Evolutionary conservation across 1,140 invertebrate species (phyloP), one percentile per base, ranked within the genome.

Genomic region (Megalonaias nervosa): DNA sequence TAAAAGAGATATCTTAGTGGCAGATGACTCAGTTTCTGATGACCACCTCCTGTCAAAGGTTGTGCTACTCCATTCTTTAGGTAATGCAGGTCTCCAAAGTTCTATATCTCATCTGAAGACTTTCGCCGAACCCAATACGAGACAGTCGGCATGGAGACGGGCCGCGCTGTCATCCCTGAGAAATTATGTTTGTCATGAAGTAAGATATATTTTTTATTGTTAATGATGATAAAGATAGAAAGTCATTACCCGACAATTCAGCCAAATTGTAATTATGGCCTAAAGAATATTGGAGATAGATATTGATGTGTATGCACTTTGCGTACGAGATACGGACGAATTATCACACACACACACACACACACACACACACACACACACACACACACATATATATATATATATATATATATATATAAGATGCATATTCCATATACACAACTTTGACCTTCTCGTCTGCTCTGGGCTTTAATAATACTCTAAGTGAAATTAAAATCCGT

Each of bases 101-200:
- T 75, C 74, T 48, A 13, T 75, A 61, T 19, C 57, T 2, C 74
- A 75, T 38, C 68, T 75, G 21, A 59, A 48, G 56, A 69, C 74
- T 19, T 75, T 69, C 56, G 64, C 69, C 66, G 74, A 75, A 55
- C 74, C 74, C 12, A 75, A 75, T 69, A 59, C 55, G n/a, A 67
- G 74, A 15, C 66, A 69, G 1, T 69, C 74, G 19, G 74, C 74
- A 3, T 75, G 74, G 74, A 21, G 74, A 15, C 14, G 74, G 55
- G 74, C 74, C 0, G 74, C 74, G 14, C 60, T 75, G 38, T 58
- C 68, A 5, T 61, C 66, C 19, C 38, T 75, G 4, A 68, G 74
- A 62, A 66, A 75, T n/a, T 69, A 69, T 38, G 15, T 67, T 1
- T 75, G 74, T 59, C 61, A 75, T 60, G 67, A 68, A 60, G 74